Evolutionary conservation across 2,797 vertebrate species (phyloP).

Genomic region (Lycodopsis pacificus): DNA sequence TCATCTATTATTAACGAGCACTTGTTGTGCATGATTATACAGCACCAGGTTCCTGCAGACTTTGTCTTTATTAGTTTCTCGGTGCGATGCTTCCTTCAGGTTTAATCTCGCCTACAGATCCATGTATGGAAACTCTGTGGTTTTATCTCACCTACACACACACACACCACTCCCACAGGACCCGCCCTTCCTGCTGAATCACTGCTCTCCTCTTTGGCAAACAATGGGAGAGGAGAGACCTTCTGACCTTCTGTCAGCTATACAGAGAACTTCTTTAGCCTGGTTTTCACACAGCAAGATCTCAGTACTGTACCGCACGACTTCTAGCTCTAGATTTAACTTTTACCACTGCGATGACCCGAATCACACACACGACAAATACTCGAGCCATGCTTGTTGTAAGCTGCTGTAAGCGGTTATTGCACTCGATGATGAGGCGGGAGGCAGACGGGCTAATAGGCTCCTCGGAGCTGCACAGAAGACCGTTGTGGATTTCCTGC

Average conservation of each 20-base stretch:
- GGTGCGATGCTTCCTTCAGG: background rate
- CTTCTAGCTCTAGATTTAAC: background rate
- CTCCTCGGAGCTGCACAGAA: constrained; percentile 43
- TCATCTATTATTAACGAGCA: background rate
- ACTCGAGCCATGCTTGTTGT: background rate
- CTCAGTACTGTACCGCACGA: constrained; percentile 8
- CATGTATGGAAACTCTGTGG: background rate
- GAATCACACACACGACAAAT: constrained; percentile 2
- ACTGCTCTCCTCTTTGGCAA: constrained; percentile 12
- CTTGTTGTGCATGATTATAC: background rate
- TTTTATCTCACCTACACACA: background rate
- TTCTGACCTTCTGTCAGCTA: constrained; percentile 39
- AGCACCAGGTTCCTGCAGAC: background rate
- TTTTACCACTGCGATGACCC: constrained; percentile 8
- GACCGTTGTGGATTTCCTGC: constrained; percentile 48
- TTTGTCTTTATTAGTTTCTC: background rate
- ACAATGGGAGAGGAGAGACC: constrained; percentile 9
- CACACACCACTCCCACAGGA: background rate
- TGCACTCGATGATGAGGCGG: constrained; percentile 10
- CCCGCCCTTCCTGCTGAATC: constrained; percentile 6
- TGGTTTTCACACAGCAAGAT: constrained; percentile 46
- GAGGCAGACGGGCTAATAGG: constrained; percentile 8
- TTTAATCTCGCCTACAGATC: background rate
- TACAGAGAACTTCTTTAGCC: constrained; percentile 60
- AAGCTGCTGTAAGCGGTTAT: constrained; percentile 23